Percentiles rank a stretch among this genome's conserved stretches.
Evolutionary conservation across 2,888 invertebrate species (phyloP).

Genomic region (Myopa tessellatipennis): DNA sequence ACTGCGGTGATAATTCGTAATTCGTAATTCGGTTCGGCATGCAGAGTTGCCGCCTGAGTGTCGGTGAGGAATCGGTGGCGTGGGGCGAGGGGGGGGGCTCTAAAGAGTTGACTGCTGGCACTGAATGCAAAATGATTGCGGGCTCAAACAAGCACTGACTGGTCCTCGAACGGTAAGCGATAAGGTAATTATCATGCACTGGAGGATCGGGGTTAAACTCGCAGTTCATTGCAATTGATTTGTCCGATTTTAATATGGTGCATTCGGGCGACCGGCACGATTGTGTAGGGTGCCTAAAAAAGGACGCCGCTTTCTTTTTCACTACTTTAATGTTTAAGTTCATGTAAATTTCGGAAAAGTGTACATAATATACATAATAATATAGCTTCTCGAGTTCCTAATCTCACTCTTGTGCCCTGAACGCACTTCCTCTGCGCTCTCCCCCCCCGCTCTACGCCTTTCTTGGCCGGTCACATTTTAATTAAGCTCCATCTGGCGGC

Average conservation of each 20-base stretch:
- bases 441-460: not conserved
- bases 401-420: no score
- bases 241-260: not conserved
- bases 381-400: no score
- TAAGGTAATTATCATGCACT: conserved; percentile 37
- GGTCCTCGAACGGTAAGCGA: conserved; percentile 21
- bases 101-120: not conserved
- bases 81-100: not conserved
- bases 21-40: conserved; percentile 25
- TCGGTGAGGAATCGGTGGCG: not conserved
- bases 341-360: no score
- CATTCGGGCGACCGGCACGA: no score
- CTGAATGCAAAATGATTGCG: conserved; percentile 25
- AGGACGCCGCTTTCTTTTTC: not conserved
- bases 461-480: not conserved
- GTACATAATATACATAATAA: no score
- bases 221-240: conserved; percentile 34
- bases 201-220: conserved; percentile 25
- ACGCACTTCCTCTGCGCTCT: not conserved
- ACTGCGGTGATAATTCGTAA: conserved; percentile 40
- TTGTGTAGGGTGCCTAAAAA: no score
- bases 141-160: conserved; percentile 23
- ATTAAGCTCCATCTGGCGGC: conserved; percentile 10
- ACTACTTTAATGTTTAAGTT: not conserved
- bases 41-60: conserved; percentile 22